phyloP scores from a whole-genome alignment of 2,797 vertebrate species.

The Amblyopsis hoosieri region DNA sequence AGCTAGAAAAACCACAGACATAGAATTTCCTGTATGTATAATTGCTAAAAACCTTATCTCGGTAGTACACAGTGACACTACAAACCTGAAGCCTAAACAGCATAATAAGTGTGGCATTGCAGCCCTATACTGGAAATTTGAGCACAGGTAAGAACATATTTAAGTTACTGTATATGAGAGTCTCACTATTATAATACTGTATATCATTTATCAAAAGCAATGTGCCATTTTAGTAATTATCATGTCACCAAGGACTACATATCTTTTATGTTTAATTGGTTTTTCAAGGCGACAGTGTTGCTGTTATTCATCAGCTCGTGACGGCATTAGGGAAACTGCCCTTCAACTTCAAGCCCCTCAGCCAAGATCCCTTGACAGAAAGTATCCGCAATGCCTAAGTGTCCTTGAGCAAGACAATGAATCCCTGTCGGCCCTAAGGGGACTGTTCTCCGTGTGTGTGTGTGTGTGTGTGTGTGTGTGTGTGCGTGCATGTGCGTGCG shows the following conservation, averaged over 20 bases:
- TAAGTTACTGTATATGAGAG: not conserved
- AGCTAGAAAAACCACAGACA: slow-evolving; percentile 34
- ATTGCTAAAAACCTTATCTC: slow-evolving; percentile 45
- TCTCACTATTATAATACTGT: not conserved
- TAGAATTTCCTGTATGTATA: slow-evolving; percentile 60
- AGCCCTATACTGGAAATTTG: not conserved
- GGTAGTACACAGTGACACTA: not conserved
- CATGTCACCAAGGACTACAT: not conserved
- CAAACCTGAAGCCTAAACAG: too few species aligned
- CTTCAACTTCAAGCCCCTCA: too few species aligned
- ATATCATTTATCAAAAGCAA: not conserved
- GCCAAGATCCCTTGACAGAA: too few species aligned
- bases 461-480: too few species aligned
- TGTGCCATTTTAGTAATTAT: not conserved
- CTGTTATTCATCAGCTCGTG: not conserved
- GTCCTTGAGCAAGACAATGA: too few species aligned
- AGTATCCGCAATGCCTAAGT: too few species aligned
- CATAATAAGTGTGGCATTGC: not conserved
- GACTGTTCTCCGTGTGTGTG: too few species aligned
- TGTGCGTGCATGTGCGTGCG: too few species aligned
- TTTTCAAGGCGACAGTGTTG: not conserved
- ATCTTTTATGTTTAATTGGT: not conserved
- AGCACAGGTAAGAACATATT: not conserved
- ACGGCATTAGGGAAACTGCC: not conserved
- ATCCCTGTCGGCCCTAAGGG: too few species aligned